Evolutionary conservation across 1,140 invertebrate genomes (phyloP), one percentile per base, ranked within the genome.

Genomic region (Tyrophagus putrescentiae): DNA sequence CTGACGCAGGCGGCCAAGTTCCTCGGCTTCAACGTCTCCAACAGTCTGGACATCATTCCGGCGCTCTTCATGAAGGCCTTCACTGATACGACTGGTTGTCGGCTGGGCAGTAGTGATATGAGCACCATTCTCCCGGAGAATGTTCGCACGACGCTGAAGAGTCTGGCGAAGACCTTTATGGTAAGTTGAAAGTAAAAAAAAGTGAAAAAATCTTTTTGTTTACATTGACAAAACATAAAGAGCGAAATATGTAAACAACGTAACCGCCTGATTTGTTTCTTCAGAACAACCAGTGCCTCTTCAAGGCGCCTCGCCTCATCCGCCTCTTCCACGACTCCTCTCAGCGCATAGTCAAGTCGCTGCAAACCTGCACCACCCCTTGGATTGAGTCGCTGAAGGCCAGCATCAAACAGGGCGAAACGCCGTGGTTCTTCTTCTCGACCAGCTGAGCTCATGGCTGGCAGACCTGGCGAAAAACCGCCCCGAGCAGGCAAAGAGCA

Each of bases 1-100:
- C n/a, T 63, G 3, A 39, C 61, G 27, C 62, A 63, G 32, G 31
- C 61, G 2, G 62, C 62, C 27, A 60, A 60, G 23, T 41, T 63
- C 9, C 25, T 36, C 29, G 59, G 53, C 3, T 56, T 63, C 27
- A 60, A 60, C 21, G 44, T 63, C 1, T 53, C 62, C 1, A 52
- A 32, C 9, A 63, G 50, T 21, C 13, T 28, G 6, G 58, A 63
- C 25, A 53, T 63, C 1, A 42, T 63, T 23, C 59, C 62, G 11
- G 48, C 59, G 1, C 41, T 63, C 21, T 63, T 63, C 29, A 29
- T 63, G 13, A 60, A 60, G 42, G 48, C 60, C 36, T 63, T 63
- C 31, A 52, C 62, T 23, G 62, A 63, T 45, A 28, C 50, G n/a
- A 63, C 62, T 32, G 62, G 59, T 4, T 60, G 59, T 54, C 48